Base-by-base conservation (phyloP, 2,888 invertebrate species). In the Lepetodrilus schrolli region DNA sequence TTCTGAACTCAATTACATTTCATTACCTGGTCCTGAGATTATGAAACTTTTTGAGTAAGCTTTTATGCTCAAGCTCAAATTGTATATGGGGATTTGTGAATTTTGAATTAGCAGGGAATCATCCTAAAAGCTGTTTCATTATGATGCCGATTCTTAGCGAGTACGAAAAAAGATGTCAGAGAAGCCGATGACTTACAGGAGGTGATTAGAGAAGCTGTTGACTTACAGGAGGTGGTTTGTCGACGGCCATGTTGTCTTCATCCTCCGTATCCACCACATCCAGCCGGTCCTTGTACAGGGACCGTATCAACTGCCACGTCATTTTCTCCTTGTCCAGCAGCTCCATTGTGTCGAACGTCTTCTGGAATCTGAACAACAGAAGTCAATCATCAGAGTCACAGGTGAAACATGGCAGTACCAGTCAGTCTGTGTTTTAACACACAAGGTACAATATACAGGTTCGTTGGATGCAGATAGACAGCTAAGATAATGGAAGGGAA, bases 231-330 rank as follows among this genome's bases (percentile, higher is more conserved):
- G 51, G 37, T 10, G 69, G 65, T 20, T 43, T 26, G 20, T 82
- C 80, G 26, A 75, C 65, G 10, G 71, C 36, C 78, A 73, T 78
- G 7, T 75, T 68, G 4, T 80, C 79, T 2, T 66, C 48, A 0
- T 82, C 81, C 3, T 80, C 79, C 47, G 77, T 73, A 38, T 81
- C 72, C n/a, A 89, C 80, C 0, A 87, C 86, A 51, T 92, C 91
- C 66, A 95, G 91, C 30, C 96, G 93, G 91, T 97, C 96, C 80
- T 94, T 93, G 90, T 95, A 96, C 13, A 98, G 91, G 77, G 95
- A 95, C 83, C 94, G 93, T 4, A 97, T 87, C 26, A 98, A 92
- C 82, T 95, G 93, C 97, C 97, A 98, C 0, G 96, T 96, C 86
- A 96, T 95, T 37, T 95, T 93, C 89, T 98, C 98, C 84, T 94